phyloP scores from a whole-genome alignment of 2,888 invertebrate genomes.

The Zygogramma bicolorata region DNA sequence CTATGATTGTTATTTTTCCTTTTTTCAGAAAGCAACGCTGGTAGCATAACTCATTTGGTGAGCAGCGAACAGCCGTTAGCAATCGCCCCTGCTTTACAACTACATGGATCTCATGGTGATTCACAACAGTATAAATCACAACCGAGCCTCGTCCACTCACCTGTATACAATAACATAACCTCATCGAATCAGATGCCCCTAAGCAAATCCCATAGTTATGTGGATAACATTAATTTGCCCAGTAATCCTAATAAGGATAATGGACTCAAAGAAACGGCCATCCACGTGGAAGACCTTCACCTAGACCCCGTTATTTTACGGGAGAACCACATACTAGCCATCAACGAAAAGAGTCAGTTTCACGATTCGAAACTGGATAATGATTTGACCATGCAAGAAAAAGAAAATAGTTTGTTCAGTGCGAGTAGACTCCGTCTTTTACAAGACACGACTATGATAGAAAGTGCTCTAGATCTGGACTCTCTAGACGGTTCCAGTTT shows the following conservation, averaged over 20 bases:
- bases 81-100: conserved; percentile 54
- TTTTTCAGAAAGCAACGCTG: conserved; percentile 74
- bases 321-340: conserved; percentile 60
- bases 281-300: conserved; percentile 70
- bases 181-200: conserved; percentile 42
- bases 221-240: conserved; percentile 57
- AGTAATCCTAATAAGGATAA: conserved; percentile 32
- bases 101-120: conserved; percentile 57
- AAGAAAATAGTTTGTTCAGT: conserved; percentile 70
- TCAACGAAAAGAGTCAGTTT: conserved; percentile 54
- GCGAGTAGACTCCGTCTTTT: conserved; percentile 78
- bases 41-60: conserved; percentile 76
- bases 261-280: conserved; percentile 37
- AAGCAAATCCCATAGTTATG: conserved; percentile 61
- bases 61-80: conserved; percentile 75
- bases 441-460: conserved; percentile 92
- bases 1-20: conserved; percentile 37
- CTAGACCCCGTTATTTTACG: conserved; percentile 67
- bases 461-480: conserved; percentile 89
- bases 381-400: conserved; percentile 64
- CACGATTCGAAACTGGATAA: conserved; percentile 59
- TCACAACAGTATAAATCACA: conserved; percentile 64
- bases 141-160: conserved; percentile 62
- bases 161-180: conserved; percentile 65
- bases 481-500: conserved; percentile 83